Base-by-base conservation (phyloP, 1,140 invertebrate species). In the Zaprionus ornatus region DNA sequence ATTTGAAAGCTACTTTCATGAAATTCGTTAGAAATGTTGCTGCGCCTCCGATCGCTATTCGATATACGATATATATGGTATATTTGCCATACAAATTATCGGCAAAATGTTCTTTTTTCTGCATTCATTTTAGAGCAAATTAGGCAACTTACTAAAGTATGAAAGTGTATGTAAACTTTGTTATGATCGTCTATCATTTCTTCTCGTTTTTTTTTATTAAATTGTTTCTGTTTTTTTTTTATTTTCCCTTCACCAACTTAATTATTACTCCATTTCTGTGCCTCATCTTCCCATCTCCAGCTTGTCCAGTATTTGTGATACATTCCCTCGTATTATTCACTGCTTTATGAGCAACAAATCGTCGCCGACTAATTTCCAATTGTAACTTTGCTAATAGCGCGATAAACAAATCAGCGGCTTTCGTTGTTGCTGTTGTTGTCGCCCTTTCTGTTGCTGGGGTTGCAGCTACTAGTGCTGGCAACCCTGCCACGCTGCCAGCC, bases 381-480 rank as follows among this genome's bases (percentile, higher is more conserved):
- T 50, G 45, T 19, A 50, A 23, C 45, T 23, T 23, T n/a, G 45
- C 45, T 50, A 50, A 21, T 50, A 6, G 45, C 45, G 19, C 19
- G 19, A 50, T 50, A 50, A 50, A 50, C 45, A 19, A 50, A 19
- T 50, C 45, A 50, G 21, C 45, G 45, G 2, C 19, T 3, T 7
- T 19, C 19, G 17, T 21, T 48, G 42, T n/a, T 9, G 17, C 9
- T 48, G 17, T 6, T 48, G 42, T 9, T 48, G 42, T 19, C n/a
- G 42, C 42, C n/a, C n/a, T 7, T 48, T 17, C 45, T 48, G 19
- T 19, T 21, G 17, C 12, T 19, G 9, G 3, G 9, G 21, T 40
- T n/a, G 37, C 29, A 32, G 37, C 37, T n/a, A 40, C 37, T 13
- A 40, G 29, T 6, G 55, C 1, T 70, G 73, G 73, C 59, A 70